Evolutionary conservation across 2,797 vertebrate species (phyloP).

Genomic region (Spondyliosoma cantharus): DNA sequence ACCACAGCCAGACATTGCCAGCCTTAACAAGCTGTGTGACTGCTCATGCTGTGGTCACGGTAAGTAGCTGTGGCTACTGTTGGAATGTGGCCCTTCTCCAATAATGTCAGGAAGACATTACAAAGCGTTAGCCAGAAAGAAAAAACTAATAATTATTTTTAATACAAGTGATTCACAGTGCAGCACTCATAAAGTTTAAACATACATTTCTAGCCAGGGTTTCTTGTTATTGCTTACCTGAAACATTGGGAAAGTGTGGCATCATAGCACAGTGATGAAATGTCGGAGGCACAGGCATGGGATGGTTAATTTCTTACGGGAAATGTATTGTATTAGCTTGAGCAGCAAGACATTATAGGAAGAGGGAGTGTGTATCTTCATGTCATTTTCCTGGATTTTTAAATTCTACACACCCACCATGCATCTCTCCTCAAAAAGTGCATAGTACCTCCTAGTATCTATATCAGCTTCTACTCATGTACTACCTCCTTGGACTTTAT

Average conservation of each 20-base stretch:
- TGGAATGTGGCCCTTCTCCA: neutral
- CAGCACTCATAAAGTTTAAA: neutral
- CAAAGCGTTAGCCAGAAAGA: neutral
- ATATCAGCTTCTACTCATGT: too few species aligned
- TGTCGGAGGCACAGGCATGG: neutral
- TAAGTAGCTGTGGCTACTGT: neutral
- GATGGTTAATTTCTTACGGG: rapidly evolving
- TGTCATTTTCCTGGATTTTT: too few species aligned
- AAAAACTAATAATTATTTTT: neutral
- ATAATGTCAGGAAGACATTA: neutral
- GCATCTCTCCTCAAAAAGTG: too few species aligned
- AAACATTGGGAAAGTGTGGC: neutral
- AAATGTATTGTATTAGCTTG: neutral
- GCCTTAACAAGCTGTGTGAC: neutral
- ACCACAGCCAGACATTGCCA: neutral
- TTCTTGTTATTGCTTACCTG: slow-evolving; percentile 11
- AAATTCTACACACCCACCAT: too few species aligned
- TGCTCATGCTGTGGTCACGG: neutral
- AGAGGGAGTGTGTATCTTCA: too few species aligned
- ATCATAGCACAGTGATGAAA: neutral
- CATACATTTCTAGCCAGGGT: neutral
- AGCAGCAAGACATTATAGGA: too few species aligned
- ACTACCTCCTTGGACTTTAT: too few species aligned
- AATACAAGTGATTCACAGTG: neutral
- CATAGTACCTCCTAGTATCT: too few species aligned